Evolutionary conservation across 2,888 invertebrate genomes (phyloP), one percentile per base, ranked within the genome.

Genomic region (Drosophila subsilvestris): DNA sequence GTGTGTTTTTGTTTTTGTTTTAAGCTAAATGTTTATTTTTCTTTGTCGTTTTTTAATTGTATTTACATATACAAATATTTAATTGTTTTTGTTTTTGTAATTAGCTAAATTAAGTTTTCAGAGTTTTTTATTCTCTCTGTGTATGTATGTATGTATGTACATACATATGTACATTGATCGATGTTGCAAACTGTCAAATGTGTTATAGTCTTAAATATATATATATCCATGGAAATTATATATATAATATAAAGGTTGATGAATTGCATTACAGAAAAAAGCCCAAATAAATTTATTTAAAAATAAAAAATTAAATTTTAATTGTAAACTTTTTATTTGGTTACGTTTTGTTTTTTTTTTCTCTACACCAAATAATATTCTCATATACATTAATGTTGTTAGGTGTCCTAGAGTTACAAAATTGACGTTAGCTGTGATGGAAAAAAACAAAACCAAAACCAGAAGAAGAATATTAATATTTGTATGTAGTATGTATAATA

Each of bases 401-500:
- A 50, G 42, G 53, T 70, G 51, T 67, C 63, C 68, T 60, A 71
- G 49, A 66, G 44, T 73, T 57, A 54, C 53, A 61, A 55, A 73
- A 60, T 80, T 74, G 68, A 83, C 83, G 75, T 81, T 81, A 86
- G 75, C 80, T 80, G 80, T 81, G 86, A 81, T 86, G 74, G 51
- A 76, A 67, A 68, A 76, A 73, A 76, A 67, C 62, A 57, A 68
- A 53, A 65, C 57, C 53, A 17, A n/a, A 18, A 51, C 44, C 63
- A 17, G 17, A 6, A 60, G 49, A 17, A 57, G 29, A 54, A 27
- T 17, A 61, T 6, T 25, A 66, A 50, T 63, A 45, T 50, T 66
- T 62, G 57, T 32, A 20, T 2, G 1, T 2, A 37, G 43, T 47
- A 55, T 18, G 22, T n/a, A 32, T 56, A 22, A 45, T 49, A 58